These are phyloP conservation scores for Sebastiscus tertius DNA, from an alignment of 2,797 vertebrate species.

Conservation along the genomic window DNA sequence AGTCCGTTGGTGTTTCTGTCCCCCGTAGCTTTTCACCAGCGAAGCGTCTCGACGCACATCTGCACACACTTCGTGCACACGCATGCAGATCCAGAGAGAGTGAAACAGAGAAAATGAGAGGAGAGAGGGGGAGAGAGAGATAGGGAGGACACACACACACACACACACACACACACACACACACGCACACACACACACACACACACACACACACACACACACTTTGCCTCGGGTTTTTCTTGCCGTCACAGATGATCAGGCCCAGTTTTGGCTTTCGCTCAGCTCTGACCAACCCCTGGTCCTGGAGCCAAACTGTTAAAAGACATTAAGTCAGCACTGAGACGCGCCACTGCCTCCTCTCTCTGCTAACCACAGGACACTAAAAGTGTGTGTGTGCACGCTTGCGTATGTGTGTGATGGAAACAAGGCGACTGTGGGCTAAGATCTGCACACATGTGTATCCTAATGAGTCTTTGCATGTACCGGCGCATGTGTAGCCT, in stretches of 20 bases:
- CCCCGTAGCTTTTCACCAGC: constrained; percentile 61
- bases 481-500: constrained; percentile 47
- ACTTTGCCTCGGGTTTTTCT: constrained; percentile 72
- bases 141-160: constrained; percentile 23
- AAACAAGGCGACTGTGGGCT: constrained; percentile 50
- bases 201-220: constrained; percentile 25
- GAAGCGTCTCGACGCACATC: constrained; percentile 49
- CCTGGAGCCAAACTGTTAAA: constrained; percentile 83
- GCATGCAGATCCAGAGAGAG: constrained; percentile 34
- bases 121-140: constrained; percentile 24
- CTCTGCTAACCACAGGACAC: constrained; percentile 73
- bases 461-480: constrained; percentile 69
- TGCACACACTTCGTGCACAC: constrained; percentile 52
- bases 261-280: constrained; percentile 76
- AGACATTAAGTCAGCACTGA: constrained; percentile 83
- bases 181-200: constrained; percentile 19
- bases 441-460: constrained; percentile 64
- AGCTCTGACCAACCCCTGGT: constrained; percentile 75
- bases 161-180: constrained; percentile 38
- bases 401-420: constrained; percentile 17
- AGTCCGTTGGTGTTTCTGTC: constrained; percentile 69
- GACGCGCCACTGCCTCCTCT: constrained; percentile 77
- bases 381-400: constrained; percentile 26
- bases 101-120: constrained; percentile 75
- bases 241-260: constrained; percentile 81